Base-by-base conservation (phyloP, 2,888 invertebrate species). In the Troglohyphantes excavatus region DNA sequence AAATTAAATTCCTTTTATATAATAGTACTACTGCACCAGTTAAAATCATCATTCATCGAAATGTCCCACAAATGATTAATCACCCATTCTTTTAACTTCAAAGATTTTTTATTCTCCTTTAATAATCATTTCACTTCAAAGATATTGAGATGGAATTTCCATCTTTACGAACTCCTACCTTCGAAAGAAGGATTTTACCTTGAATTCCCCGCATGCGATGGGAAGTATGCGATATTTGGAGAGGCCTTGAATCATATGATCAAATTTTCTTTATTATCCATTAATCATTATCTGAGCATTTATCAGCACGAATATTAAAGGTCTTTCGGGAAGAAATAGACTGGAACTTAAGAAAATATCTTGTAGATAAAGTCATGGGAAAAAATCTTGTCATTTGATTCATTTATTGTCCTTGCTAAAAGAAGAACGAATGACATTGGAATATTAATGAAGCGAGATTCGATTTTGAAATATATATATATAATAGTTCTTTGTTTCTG, bases 101-200 rank as follows among this genome's bases (percentile, higher is more conserved):
- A 17, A 63, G 65, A 78, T 61, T 39, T 63, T 63, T 21, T n/a
- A n/a, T n/a, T 21, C 39, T 17, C 21, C 23, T 43, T 63, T 63
- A 78, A 78, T 78, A 78, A 63, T 65, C 23, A 29, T 29, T 63
- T 76, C 39, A 17, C 39, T 3, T 76, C 63, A 59, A 17, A n/a
- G 63, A 23, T 33, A 63, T 75, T 29, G 63, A 23, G 76, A 76
- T 63, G 59, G 61, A 75, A 63, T 76, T 76, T 17, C 11, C 29
- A 61, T 33, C 3, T 33, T n/a, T n/a, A n/a, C n/a, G n/a, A n/a
- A n/a, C n/a, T n/a, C n/a, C n/a, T n/a, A n/a, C n/a, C n/a, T n/a
- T n/a, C 13, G 43, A 63, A 65, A 78, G 76, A 73, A 73, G n/a
- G 27, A 73, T 43, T 75, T 19, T 17, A 29, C 63, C 63, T 78